phyloP scores from a whole-genome alignment of 2,113 vertebrate species.

The Ictidomys tridecemlineatus region DNA sequence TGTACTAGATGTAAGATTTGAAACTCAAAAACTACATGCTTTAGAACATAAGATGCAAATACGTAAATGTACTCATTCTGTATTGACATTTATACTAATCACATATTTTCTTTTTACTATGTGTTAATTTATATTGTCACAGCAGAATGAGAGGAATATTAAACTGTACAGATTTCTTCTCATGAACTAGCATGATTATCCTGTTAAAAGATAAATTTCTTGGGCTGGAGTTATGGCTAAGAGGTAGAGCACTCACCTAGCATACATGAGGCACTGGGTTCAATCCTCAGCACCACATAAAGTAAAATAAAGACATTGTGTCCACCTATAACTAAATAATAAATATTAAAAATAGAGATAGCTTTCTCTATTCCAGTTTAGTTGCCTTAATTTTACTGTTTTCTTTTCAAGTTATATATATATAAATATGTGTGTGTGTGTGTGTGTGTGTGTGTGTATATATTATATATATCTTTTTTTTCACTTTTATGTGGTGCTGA shows the following conservation, averaged over 20 bases:
- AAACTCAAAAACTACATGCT: not conserved
- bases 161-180: not conserved
- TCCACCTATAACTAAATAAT: too few relatives aligned
- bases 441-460: too few relatives aligned
- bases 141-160: not conserved
- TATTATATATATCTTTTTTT: too few relatives aligned
- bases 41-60: not conserved
- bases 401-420: not conserved
- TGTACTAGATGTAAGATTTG: not conserved
- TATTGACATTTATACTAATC: not conserved
- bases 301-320: too few relatives aligned
- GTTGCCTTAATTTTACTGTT: not conserved
- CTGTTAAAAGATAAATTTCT: not conserved
- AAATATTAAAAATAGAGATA: too few relatives aligned
- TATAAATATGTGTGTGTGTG: too few relatives aligned
- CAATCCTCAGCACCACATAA: too few relatives aligned
- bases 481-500: too few relatives aligned
- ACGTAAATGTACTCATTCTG: not conserved
- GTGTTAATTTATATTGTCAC: not conserved
- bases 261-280: too few relatives aligned
- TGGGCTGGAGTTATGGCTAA: too few relatives aligned
- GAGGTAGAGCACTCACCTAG: too few relatives aligned
- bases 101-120: not conserved
- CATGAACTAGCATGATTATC: not conserved
- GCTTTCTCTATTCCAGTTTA: not conserved